phyloP scores from a whole-genome alignment of 2,797 vertebrate genomes.

The Emydoidea blandingii region DNA sequence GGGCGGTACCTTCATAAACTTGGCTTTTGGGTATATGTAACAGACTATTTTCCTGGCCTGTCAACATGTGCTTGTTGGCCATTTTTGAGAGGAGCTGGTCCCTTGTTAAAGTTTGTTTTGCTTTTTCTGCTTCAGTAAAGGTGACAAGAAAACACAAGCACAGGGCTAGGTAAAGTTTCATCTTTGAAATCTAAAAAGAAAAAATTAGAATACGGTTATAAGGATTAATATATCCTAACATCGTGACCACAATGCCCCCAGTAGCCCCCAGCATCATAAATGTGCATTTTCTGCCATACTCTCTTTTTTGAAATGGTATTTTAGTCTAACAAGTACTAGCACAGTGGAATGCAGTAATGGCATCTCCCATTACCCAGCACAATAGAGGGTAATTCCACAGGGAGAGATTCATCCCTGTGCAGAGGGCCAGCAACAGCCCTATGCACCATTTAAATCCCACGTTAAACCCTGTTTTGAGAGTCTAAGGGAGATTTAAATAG shows the following conservation, averaged over 20 bases:
- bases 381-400: neutral
- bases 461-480: neutral
- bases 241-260: neutral
- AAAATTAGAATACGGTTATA: neutral
- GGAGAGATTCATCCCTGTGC: neutral
- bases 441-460: neutral
- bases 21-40: neutral
- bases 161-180: neutral
- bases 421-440: neutral
- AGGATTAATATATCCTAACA: neutral
- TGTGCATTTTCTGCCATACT: slow-evolving; percentile 6
- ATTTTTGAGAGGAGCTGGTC: neutral
- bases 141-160: neutral
- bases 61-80: neutral
- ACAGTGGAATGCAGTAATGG: neutral
- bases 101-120: neutral
- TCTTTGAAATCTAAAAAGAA: neutral
- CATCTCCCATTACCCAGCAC: neutral
- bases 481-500: neutral
- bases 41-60: accelerated
- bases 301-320: neutral
- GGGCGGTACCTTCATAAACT: neutral
- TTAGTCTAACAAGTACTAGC: neutral
- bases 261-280: neutral
- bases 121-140: slow-evolving; percentile 8